A percentile compares a stretch with the other conserved stretches of the same genome.
Evolutionary conservation across 2,113 vertebrate genomes (phyloP).

Genomic region (Chunga burmeisteri): DNA sequence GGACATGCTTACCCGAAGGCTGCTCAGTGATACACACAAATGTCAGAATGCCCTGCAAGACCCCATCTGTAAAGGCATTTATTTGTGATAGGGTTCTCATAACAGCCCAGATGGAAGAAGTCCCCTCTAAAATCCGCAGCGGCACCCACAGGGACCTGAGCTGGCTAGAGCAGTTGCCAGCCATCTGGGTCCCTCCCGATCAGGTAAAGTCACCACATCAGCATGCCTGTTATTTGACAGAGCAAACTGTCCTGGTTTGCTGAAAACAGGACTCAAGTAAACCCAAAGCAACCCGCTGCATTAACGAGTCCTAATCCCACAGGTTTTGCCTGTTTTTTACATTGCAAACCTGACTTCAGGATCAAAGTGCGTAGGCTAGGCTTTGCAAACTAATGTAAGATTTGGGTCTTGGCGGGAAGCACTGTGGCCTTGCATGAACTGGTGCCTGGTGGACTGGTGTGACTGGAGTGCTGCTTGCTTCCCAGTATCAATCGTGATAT

Average conservation of each 20-base stretch:
- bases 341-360: neutral
- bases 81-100: neutral
- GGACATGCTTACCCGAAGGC: neutral
- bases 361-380: neutral
- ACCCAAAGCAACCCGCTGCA: neutral
- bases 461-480: neutral
- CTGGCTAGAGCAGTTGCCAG: neutral
- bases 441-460: neutral
- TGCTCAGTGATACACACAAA: neutral
- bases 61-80: neutral
- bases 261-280: neutral
- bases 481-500: accelerated
- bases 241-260: neutral
- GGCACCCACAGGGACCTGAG: neutral
- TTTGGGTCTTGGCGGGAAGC: neutral
- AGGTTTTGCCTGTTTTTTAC: neutral
- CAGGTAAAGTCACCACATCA: neutral
- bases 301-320: neutral
- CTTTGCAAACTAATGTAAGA: neutral
- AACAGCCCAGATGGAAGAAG: neutral
- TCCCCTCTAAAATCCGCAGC: neutral
- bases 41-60: neutral
- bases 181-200: neutral
- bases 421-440: neutral
- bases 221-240: neutral